Percentiles rank a stretch among this genome's conserved stretches.
phyloP scores from a whole-genome alignment of 2,888 invertebrate species.

The Thecophora atra region DNA sequence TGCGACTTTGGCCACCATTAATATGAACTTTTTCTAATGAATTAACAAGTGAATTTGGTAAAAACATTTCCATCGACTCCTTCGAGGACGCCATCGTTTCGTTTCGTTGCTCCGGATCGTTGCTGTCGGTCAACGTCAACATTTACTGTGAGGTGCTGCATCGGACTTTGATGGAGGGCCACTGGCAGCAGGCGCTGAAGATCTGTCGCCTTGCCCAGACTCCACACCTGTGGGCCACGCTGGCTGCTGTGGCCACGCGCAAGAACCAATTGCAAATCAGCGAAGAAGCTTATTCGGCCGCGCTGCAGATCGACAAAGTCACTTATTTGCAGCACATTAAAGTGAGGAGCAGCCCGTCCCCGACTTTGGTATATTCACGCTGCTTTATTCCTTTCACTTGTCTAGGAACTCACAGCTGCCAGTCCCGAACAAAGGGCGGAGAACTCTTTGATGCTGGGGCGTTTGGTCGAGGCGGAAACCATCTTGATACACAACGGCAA shows the following conservation, averaged over 20 bases:
- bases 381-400: constrained; percentile 1
- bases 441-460: constrained; percentile 64
- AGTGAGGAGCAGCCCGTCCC: constrained; percentile 64
- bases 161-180: constrained; percentile 76
- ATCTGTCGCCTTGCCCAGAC: constrained; percentile 72
- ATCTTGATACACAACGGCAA: constrained; percentile 64
- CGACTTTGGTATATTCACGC: no score
- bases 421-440: constrained; percentile 66
- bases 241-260: constrained; percentile 91
- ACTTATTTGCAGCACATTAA: constrained; percentile 84
- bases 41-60: constrained; percentile 81
- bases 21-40: no score
- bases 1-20: no score
- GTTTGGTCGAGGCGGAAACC: constrained; percentile 64
- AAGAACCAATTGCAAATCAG: constrained; percentile 87
- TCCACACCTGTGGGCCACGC: constrained; percentile 88
- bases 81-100: constrained; percentile 87
- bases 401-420: constrained; percentile 49
- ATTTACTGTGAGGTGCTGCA: constrained; percentile 69
- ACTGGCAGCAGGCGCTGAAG: constrained; percentile 86
- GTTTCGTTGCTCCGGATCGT: constrained; percentile 87
- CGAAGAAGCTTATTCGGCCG: constrained; percentile 93
- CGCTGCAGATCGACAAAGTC: constrained; percentile 88
- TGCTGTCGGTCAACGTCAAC: constrained; percentile 69
- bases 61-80: constrained; percentile 81